Percentiles rank a stretch among this genome's conserved stretches.
phyloP scores from a whole-genome alignment of 2,888 invertebrate species.

The Gymnosoma rotundatum region DNA sequence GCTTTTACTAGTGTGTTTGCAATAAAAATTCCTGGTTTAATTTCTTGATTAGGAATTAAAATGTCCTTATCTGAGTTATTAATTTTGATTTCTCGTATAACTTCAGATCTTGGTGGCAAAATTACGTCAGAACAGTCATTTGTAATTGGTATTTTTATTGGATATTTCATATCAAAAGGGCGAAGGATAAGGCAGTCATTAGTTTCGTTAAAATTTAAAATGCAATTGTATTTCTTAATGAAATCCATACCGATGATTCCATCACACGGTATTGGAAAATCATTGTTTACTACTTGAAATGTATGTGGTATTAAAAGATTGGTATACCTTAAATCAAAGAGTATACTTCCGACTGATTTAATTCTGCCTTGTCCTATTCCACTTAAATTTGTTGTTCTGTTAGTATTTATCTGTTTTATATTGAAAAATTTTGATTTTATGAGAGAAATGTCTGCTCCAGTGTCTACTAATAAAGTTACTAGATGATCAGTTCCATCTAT shows the following conservation, averaged over 20 bases:
- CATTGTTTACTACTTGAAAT: neutral
- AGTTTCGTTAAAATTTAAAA: neutral
- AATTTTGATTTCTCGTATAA: constrained; percentile 13
- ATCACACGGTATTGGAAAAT: constrained; percentile 41
- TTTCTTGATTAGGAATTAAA: neutral
- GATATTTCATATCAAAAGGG: no score
- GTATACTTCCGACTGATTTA: constrained; percentile 12
- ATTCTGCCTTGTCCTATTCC: constrained; percentile 44
- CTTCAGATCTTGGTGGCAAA: constrained; percentile 27
- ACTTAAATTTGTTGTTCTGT: constrained; percentile 13
- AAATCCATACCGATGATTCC: constrained; percentile 8
- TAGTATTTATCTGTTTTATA: constrained; percentile 1
- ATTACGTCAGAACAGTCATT: neutral
- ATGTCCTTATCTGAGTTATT: constrained; percentile 21
- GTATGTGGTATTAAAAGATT: neutral
- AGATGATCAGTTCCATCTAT: constrained; percentile 3
- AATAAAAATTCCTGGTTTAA: neutral
- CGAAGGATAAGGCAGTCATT: no score
- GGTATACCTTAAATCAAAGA: neutral
- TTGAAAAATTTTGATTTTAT: constrained; percentile 7
- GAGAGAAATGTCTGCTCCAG: constrained; percentile 49
- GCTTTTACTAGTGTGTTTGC: constrained; percentile 13
- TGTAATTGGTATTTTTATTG: constrained; percentile 26
- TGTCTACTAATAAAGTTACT: constrained; percentile 20
- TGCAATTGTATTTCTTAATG: neutral